A percentile compares a stretch with the other conserved stretches of the same genome.
Conservation (phyloP, 2,888 invertebrate genomes). For the Dolomedes plantarius region DNA sequence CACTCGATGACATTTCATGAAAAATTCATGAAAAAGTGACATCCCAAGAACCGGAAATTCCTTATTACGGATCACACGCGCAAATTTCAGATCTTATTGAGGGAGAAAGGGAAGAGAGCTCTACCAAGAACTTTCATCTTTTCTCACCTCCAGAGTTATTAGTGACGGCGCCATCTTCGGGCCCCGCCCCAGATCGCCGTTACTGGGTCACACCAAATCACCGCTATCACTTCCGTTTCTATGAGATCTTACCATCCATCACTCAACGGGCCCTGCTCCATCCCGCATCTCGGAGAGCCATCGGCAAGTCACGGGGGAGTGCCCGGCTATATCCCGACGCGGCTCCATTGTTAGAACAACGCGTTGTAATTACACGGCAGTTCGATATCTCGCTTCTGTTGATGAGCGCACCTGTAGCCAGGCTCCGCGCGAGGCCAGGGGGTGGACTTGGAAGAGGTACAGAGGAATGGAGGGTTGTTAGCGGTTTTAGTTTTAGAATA, state of each 20-base stretch:
- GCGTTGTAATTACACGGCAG: background rate
- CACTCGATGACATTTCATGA: too few species aligned
- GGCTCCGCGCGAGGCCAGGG: too few species aligned
- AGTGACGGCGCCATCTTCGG: background rate
- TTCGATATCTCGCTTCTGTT: background rate
- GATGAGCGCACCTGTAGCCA: background rate
- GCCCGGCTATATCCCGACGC: background rate
- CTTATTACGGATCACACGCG: too few species aligned
- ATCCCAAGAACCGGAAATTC: too few species aligned
- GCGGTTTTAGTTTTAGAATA: background rate
- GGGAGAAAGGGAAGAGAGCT: too few species aligned
- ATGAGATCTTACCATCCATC: background rate
- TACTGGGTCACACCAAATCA: constrained; percentile 4
- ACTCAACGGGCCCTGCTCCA: background rate
- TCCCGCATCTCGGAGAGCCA: background rate
- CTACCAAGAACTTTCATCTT: too few species aligned
- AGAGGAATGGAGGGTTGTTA: background rate
- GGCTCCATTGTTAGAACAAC: constrained; percentile 12
- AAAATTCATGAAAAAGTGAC: too few species aligned
- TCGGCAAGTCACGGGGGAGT: background rate
- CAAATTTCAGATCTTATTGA: too few species aligned
- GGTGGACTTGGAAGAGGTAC: constrained; percentile 9
- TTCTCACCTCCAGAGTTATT: background rate
- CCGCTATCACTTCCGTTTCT: constrained; percentile 2
- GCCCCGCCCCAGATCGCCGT: background rate